Percentiles rank a stretch among this genome's conserved stretches.
Evolutionary conservation across 2,113 vertebrate genomes (phyloP).

Genomic region (Vicugna pacos): DNA sequence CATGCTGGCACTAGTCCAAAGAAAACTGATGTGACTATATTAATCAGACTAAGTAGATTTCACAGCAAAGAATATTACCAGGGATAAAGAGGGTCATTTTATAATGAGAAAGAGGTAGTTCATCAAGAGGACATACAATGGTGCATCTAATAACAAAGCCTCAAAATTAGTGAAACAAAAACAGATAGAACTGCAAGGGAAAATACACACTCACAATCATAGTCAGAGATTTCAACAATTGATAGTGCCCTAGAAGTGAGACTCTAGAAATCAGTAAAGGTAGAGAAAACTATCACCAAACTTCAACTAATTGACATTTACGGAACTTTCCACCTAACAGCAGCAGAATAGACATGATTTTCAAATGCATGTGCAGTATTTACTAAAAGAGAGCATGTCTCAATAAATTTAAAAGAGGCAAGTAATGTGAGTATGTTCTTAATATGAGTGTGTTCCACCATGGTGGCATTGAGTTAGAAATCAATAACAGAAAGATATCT

Average conservation of each 20-base stretch:
- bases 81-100: not conserved
- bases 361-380: not conserved
- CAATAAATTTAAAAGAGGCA: not conserved
- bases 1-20: not conserved
- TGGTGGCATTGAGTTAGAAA: not conserved
- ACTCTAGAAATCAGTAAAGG: not conserved
- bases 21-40: not conserved
- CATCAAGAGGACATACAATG: not conserved
- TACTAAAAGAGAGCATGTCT: not conserved
- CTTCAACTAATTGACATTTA: not conserved
- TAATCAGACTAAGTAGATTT: not conserved
- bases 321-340: not conserved
- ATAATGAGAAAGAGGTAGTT: not conserved
- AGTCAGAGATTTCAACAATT: conserved; percentile 22
- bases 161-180: conserved; percentile 6
- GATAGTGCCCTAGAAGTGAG: not conserved
- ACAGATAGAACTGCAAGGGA: not conserved
- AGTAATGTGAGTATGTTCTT: not conserved
- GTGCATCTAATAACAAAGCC: not conserved
- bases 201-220: not conserved
- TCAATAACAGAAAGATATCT: not conserved
- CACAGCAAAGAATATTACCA: not conserved
- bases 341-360: not conserved
- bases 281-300: not conserved
- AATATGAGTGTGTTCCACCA: not conserved